Base-by-base conservation (phyloP, 2,888 invertebrate genomes). In the Mesorhabditis spiculigera region DNA sequence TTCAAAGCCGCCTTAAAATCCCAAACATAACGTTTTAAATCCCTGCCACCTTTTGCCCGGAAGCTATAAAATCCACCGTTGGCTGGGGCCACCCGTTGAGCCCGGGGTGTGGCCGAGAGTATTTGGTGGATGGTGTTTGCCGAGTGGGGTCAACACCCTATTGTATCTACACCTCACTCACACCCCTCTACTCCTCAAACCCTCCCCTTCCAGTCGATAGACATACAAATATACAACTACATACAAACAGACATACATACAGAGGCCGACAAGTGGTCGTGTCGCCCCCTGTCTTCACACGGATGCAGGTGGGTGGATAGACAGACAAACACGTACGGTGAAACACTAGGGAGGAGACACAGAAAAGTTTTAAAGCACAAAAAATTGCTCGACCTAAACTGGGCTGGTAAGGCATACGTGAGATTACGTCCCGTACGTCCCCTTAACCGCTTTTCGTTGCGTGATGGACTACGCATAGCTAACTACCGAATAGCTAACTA, bases 91-190 rank as follows among this genome's bases (percentile, higher is more conserved):
- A 28, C 28, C 28, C 28, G 28, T 28, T 28, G 28, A 28, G 28
- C 28, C 28, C 28, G 28, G 28, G 28, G 1, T 28, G 28, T 28
- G 28, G 28, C 28, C 28, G 28, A 28, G 28, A 28, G 28, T 28
- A 28, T 28, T 28, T 28, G 58, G 10, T 50, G 10, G 58, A 1
- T 10, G n/a, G 58, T 50, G 58, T 50, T 50, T 50, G 58, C n/a
- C 8, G 10, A 13, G 58, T 50, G 58, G 58, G 58, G 58, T 50
- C 58, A 50, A 50, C 58, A 50, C 58, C 58, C 58, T 50, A 50
- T 50, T 50, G 58, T 50, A 50, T 50, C 58, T 50, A n/a, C 8
- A n/a, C 10, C 58, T 50, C 28, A 28, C 28, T 28, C 28, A 28
- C 28, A 28, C 28, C 28, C 28, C 28, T 28, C 28, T 28, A 28